A percentile compares a stretch with the other conserved stretches of the same genome.
phyloP scores from a whole-genome alignment of 2,113 vertebrate genomes.

The Oplegnathus fasciatus region DNA sequence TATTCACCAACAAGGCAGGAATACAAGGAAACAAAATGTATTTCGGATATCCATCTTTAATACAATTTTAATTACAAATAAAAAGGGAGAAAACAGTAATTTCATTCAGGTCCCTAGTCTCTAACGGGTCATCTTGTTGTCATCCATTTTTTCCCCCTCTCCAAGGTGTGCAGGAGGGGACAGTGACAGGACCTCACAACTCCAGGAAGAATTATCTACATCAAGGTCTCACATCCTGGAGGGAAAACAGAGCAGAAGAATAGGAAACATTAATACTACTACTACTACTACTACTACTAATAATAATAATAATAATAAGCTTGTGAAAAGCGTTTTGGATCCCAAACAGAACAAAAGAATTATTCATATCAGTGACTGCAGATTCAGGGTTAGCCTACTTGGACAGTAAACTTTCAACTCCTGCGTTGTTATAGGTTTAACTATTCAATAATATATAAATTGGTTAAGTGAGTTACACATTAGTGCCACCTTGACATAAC shows the following conservation, averaged over 20 bases:
- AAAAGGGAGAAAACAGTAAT: conserved; percentile 30
- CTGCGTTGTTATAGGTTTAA: not conserved
- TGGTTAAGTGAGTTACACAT: not conserved
- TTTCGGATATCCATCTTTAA: conserved; percentile 61
- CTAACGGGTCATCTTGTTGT: conserved; percentile 43
- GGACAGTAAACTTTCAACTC: not conserved
- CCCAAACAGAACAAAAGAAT: not conserved
- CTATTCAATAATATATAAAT: not conserved
- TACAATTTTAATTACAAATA: conserved; percentile 77
- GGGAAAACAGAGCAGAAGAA: conserved; percentile 6
- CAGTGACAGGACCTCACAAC: conserved; percentile 37
- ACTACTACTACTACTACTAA: too few relatives aligned
- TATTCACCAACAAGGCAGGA: not conserved
- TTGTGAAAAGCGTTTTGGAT: not conserved
- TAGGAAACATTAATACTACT: not conserved
- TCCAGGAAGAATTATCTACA: conserved; percentile 49
- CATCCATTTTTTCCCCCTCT: conserved; percentile 48
- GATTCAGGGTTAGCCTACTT: not conserved
- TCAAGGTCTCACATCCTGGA: conserved; percentile 61
- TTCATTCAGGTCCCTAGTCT: conserved; percentile 52
- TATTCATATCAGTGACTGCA: not conserved
- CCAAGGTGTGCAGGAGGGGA: conserved; percentile 9
- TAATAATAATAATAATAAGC: too few relatives aligned
- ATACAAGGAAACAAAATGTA: not conserved
- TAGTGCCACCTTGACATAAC: not conserved